These are phyloP conservation scores for Ciconia maguari DNA, from an alignment of 2,113 vertebrate genomes.

Conservation along the genomic window DNA sequence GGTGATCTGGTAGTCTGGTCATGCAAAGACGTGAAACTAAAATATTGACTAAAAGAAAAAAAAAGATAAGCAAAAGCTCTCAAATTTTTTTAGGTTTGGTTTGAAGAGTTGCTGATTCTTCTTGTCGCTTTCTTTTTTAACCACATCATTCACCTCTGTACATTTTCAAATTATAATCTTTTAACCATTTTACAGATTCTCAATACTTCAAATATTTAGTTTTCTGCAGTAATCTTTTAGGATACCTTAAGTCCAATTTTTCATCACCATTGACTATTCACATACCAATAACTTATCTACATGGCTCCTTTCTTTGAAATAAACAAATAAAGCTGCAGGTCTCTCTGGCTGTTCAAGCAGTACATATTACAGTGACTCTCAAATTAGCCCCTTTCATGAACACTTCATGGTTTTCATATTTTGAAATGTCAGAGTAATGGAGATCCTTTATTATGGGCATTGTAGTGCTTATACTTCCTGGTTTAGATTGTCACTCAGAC, in stretches of 20 bases:
- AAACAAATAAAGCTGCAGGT: neutral
- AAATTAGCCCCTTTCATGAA: neutral
- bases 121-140: neutral
- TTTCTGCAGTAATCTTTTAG: neutral
- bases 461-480: neutral
- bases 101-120: neutral
- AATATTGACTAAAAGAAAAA: neutral
- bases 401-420: neutral
- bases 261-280: neutral
- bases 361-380: neutral
- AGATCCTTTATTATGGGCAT: neutral
- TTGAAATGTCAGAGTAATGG: slow-evolving; percentile 16
- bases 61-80: neutral
- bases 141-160: neutral
- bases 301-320: neutral
- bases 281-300: neutral
- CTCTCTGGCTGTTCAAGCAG: neutral
- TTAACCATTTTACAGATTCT: neutral
- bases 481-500: slow-evolving; percentile 1
- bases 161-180: neutral
- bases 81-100: neutral
- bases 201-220: neutral
- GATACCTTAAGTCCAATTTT: neutral
- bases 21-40: neutral
- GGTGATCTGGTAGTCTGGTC: neutral